These are phyloP conservation scores for Norana najaformis DNA, from an alignment of 2,888 invertebrate species.

Conservation along the genomic window DNA sequence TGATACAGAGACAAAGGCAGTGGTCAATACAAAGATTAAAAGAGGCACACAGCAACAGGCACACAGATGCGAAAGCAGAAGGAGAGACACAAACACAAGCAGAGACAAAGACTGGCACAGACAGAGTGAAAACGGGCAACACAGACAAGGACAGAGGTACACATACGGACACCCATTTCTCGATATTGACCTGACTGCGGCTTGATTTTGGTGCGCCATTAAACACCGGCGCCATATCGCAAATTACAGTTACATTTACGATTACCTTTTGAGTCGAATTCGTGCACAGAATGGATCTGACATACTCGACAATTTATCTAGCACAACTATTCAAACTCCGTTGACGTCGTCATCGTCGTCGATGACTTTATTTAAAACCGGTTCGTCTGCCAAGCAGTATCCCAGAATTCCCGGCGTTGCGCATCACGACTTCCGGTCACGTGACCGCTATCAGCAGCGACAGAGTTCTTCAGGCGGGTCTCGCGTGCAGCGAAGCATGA, in stretches of 20 bases:
- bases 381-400: constrained; percentile 5
- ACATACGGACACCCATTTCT: too few relatives aligned
- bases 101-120: too few relatives aligned
- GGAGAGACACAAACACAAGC: too few relatives aligned
- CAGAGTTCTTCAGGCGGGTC: neutral
- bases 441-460: neutral
- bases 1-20: too few relatives aligned
- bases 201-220: too few relatives aligned
- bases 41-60: too few relatives aligned
- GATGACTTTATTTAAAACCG: too few relatives aligned
- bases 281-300: neutral
- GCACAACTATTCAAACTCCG: neutral
- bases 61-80: too few relatives aligned
- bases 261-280: neutral
- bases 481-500: neutral
- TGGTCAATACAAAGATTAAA: too few relatives aligned
- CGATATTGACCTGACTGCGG: too few relatives aligned
- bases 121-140: neutral
- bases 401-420: neutral
- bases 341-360: neutral
- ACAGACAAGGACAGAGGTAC: neutral
- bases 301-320: neutral
- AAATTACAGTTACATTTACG: too few relatives aligned
- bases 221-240: too few relatives aligned
- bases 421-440: neutral